Evolutionary conservation across 1,140 invertebrate genomes (phyloP), one percentile per base, ranked within the genome.

Genomic region (Trachymyrmex cornetzi): DNA sequence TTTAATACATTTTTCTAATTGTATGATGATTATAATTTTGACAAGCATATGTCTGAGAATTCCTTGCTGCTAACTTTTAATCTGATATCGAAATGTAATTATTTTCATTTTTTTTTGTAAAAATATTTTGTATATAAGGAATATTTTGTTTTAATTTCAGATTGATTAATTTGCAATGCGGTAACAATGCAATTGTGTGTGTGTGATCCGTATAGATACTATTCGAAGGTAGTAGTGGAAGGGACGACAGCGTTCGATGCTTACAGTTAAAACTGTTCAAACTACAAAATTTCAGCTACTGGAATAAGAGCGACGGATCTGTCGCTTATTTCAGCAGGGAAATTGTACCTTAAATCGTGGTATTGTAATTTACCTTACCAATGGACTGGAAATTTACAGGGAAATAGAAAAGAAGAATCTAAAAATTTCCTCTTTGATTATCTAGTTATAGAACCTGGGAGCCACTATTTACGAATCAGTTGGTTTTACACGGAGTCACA

Each of bases 21-120:
- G 3, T 19, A 48, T 66, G 79, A 75, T 92, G 89, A 92, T 91
- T 88, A 74, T 85, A 72, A 80, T 66, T 66, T 89, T 84, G 87
- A 93, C 92, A 93, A 93, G 92, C 93, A 93, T 93, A 93, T 93
- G 89, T 88, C 92, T 93, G 92, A 93, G 38, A 63, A 87, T 4
- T n/a, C 67, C 63, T 92, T 93, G 93, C 90, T 93, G 93, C 79
- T 63, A 89, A 19, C 48, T 67, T 79, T 80, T 86, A n/a, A 44
- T 57, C 90, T 92, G 91, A 92, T 86, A 69, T 55, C 9, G 12
- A 30, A 81, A 44, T 69, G 11, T 38, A 69, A 55, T 44, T 27
- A 71, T 57, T 59, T 57, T 59, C 0, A 66, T 7, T 71, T 44
- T 53, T 34, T 6, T 11, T 0, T 50, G 6, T 71, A 38, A 0